Evolutionary conservation across 2,797 vertebrate species (phyloP).

Genomic region (Emydoidea blandingii): DNA sequence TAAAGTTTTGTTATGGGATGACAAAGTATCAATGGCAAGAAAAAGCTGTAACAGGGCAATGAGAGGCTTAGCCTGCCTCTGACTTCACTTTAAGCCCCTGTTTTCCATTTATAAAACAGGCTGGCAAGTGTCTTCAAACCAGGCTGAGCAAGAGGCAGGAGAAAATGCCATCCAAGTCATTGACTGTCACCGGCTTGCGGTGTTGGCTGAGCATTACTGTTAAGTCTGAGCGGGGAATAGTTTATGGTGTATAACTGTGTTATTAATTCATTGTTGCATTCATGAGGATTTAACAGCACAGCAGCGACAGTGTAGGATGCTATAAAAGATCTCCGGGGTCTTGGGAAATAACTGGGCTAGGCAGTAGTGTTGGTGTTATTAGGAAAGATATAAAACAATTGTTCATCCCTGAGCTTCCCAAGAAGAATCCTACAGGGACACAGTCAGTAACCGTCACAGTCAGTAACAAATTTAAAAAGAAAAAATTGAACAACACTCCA

Average conservation of each 20-base stretch:
- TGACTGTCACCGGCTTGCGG: neutral
- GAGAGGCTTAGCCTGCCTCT: slow-evolving; percentile 42
- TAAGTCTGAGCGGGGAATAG: slow-evolving; percentile 29
- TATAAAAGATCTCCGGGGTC: slow-evolving; percentile 72
- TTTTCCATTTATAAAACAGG: slow-evolving; percentile 23
- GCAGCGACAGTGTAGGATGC: slow-evolving; percentile 60
- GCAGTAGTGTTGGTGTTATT: slow-evolving; percentile 43
- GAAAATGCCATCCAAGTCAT: neutral
- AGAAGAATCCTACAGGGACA: slow-evolving; percentile 27
- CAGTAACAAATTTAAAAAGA: slow-evolving; percentile 32
- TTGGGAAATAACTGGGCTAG: slow-evolving; percentile 64
- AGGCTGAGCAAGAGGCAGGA: neutral
- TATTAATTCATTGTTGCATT: slow-evolving; percentile 74
- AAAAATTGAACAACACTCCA: neutral
- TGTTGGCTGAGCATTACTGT: slow-evolving; percentile 11
- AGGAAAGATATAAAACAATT: slow-evolving; percentile 45
- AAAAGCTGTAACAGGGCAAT: slow-evolving; percentile 64
- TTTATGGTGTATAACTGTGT: slow-evolving; percentile 50
- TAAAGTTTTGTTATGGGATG: slow-evolving; percentile 63
- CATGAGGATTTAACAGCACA: slow-evolving; percentile 67
- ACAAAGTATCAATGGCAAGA: slow-evolving; percentile 62
- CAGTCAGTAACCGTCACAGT: neutral
- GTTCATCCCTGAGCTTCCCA: slow-evolving; percentile 52
- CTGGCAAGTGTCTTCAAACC: slow-evolving; percentile 30
- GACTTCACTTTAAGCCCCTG: slow-evolving; percentile 48